Percentiles rank a stretch among this genome's conserved stretches.
These are phyloP conservation scores for Drosophila rellima DNA, from an alignment of 2,888 invertebrate species.

Conservation along the genomic window DNA sequence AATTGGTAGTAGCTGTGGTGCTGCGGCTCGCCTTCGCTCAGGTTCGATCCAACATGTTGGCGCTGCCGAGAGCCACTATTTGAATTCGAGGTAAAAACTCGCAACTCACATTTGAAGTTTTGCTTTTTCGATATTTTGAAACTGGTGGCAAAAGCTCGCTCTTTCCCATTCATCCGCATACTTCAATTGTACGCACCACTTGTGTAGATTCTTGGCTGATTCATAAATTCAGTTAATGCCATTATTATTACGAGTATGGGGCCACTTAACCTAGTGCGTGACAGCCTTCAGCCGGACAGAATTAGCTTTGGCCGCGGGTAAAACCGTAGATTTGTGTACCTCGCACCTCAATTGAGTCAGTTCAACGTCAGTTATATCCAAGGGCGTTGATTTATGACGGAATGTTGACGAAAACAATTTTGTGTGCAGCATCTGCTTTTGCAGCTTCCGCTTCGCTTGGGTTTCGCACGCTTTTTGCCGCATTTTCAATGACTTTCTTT, in stretches of 20 bases:
- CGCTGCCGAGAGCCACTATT: slow-evolving; percentile 8
- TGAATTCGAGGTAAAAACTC: background rate
- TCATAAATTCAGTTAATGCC: slow-evolving; percentile 51
- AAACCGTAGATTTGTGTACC: slow-evolving; percentile 46
- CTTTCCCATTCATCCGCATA: slow-evolving; percentile 56
- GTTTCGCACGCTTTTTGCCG: slow-evolving; percentile 71
- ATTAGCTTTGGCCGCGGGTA: slow-evolving; percentile 59
- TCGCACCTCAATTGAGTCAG: slow-evolving; percentile 56
- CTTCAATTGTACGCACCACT: slow-evolving; percentile 53
- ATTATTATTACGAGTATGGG: slow-evolving; percentile 41
- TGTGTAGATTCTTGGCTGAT: slow-evolving; percentile 38
- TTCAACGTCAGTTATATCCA: slow-evolving; percentile 41
- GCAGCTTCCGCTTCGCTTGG: slow-evolving; percentile 64
- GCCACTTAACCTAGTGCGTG: slow-evolving; percentile 62
- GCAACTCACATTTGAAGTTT: background rate
- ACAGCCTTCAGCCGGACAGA: slow-evolving; percentile 62
- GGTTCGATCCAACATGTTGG: slow-evolving; percentile 35
- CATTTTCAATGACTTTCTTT: slow-evolving; percentile 67
- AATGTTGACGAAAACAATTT: slow-evolving; percentile 27
- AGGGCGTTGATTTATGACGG: slow-evolving; percentile 58
- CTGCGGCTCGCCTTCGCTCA: slow-evolving; percentile 1
- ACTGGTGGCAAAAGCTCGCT: background rate
- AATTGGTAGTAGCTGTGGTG: slow-evolving; percentile 23
- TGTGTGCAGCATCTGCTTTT: slow-evolving; percentile 13
- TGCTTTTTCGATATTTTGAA: slow-evolving; percentile 8